Percentiles rank a stretch among this genome's conserved stretches.
Evolutionary conservation across 2,113 vertebrate genomes (phyloP).

Genomic region (Oreochromis spilurus): DNA sequence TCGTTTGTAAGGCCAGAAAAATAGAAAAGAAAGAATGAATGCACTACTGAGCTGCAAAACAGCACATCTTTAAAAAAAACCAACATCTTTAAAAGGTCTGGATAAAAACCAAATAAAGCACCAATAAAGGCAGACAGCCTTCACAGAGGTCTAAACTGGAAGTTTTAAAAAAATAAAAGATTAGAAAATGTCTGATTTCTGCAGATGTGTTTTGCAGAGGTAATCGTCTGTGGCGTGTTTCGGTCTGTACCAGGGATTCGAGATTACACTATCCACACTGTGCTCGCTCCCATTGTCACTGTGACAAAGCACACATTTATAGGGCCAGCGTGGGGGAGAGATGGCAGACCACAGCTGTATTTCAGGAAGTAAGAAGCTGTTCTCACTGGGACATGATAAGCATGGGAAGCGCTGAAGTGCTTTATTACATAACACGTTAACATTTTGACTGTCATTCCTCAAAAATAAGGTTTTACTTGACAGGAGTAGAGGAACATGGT

Average conservation of each 20-base stretch:
- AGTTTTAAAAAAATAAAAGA: not conserved
- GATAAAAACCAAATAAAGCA: not conserved
- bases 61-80: not conserved
- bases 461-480: not conserved
- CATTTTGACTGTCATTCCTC: not conserved
- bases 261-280: slow-evolving; percentile 5
- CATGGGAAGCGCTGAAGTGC: not conserved
- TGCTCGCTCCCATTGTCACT: slow-evolving; percentile 15
- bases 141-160: not conserved
- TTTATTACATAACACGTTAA: not conserved
- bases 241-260: not conserved
- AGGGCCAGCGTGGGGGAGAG: not conserved
- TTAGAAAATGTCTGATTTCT: not conserved
- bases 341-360: slow-evolving; percentile 1
- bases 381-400: not conserved
- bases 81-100: not conserved
- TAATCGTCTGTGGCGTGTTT: not conserved
- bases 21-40: not conserved
- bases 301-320: slow-evolving; percentile 49
- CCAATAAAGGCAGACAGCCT: not conserved
- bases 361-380: not conserved
- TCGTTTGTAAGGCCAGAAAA: not conserved
- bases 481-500: not conserved
- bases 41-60: not conserved
- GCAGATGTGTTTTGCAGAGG: not conserved